Evolutionary conservation across 1,140 invertebrate species (phyloP).

Genomic region (Ceratosolen fusciceps): DNA sequence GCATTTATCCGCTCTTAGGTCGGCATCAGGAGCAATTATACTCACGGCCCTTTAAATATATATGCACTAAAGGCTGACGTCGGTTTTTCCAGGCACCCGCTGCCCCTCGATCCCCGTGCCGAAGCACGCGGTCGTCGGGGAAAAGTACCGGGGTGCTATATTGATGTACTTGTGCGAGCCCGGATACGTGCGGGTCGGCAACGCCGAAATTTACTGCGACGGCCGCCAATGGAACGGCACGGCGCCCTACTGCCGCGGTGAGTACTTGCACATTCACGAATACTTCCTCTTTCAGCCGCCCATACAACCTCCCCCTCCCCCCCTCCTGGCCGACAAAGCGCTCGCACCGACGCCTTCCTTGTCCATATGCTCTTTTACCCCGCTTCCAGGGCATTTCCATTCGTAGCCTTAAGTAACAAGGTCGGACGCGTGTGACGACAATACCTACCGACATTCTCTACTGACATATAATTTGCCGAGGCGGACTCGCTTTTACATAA

Average conservation of each 20-base stretch:
- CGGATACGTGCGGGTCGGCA: conserved; percentile 73
- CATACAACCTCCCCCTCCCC: too few relatives aligned
- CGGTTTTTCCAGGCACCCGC: conserved; percentile 58
- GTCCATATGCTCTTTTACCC: too few relatives aligned
- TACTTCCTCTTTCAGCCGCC: too few relatives aligned
- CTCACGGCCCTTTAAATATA: not conserved
- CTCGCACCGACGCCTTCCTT: not conserved
- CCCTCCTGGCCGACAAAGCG: too few relatives aligned
- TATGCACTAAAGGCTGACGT: not conserved
- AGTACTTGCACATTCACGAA: conserved; percentile 41
- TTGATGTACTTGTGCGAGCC: conserved; percentile 77
- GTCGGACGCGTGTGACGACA: too few relatives aligned
- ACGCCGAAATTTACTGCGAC: conserved; percentile 76
- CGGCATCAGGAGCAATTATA: too few relatives aligned
- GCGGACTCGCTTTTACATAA: too few relatives aligned
- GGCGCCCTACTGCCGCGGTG: conserved; percentile 76
- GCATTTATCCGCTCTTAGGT: too few relatives aligned
- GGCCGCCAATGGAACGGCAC: conserved; percentile 76
- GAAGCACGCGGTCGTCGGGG: conserved; percentile 71
- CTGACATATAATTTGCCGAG: too few relatives aligned
- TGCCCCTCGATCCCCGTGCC: conserved; percentile 60
- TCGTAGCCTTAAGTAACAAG: too few relatives aligned
- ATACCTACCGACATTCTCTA: too few relatives aligned
- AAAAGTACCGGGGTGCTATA: conserved; percentile 72
- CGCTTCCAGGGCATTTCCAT: too few relatives aligned